Base-by-base conservation (phyloP, 2,888 invertebrate species). In the Tachina grossa region DNA sequence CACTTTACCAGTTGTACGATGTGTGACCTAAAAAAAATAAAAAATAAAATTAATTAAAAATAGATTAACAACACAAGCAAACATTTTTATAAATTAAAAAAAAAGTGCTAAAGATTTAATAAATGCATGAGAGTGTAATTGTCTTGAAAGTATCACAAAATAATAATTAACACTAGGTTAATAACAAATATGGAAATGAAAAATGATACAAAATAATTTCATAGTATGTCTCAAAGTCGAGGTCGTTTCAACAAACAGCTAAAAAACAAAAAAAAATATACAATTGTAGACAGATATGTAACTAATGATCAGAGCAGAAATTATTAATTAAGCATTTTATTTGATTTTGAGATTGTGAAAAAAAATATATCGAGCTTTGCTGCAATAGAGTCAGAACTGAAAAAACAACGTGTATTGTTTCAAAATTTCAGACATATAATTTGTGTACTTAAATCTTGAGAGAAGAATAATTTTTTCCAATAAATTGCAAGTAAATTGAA, bases 1-100 rank as follows among this genome's bases (percentile, higher is more conserved):
- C 91, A 98, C 97, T 92, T 98, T 96, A 89, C 97, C 97, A 78
- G 98, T 97, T 89, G 96, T 96, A 92, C 96, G 96, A 94, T 98
- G 98, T 88, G 97, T 97, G 92, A 98, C 98, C 97, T 97, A 94
- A 61, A 95, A 76, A 95, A 88, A 85, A 88, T 88, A 89, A 87
- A 75, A n/a, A 84, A 75, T n/a, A 78, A 83, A 85, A 80, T 8
- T 19, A 65, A 53, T 47, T 45, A 65, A 49, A 81, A 19, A 77
- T 43, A 61, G n/a, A 61, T 13, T 41, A 19, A 41, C 13, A 41
- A 16, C 16, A 53, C 2, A 31, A 31, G 4, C 2, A 2, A 13
- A 31, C 2, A 66, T 14, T 39, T 63, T 55, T 45, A 39, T 19
- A 61, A 57, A 76, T 41, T 31, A 31, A 4, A 31, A 31, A 31